Percentiles rank a stretch among this genome's conserved stretches.
These are phyloP conservation scores for Proteles cristata DNA, from an alignment of 2,113 vertebrate genomes.

Conservation along the genomic window DNA sequence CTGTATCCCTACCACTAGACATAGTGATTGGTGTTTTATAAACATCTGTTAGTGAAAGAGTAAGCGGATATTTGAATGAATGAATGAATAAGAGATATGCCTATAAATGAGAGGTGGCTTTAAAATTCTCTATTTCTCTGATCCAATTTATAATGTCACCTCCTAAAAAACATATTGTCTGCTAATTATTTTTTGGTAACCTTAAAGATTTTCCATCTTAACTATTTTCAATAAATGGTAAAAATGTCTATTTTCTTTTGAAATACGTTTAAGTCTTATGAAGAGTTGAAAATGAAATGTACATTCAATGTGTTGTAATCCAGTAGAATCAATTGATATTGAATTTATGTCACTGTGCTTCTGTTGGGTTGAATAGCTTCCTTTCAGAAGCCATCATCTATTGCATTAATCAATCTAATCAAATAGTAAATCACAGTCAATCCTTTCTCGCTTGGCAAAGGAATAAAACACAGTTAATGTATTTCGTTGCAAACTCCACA, in stretches of 20 bases:
- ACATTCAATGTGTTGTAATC: not conserved
- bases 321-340: constrained; percentile 21
- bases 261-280: not conserved
- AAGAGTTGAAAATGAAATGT: constrained; percentile 34
- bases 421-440: not conserved
- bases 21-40: not conserved
- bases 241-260: constrained; percentile 4
- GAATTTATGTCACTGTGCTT: constrained; percentile 5
- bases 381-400: constrained; percentile 32
- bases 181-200: constrained; percentile 11
- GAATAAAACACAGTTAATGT: not conserved
- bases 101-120: not conserved
- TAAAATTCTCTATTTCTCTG: not conserved
- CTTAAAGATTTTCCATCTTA: not conserved
- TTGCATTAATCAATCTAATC: constrained; percentile 49
- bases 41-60: not conserved
- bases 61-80: not conserved
- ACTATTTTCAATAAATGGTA: not conserved
- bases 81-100: not conserved
- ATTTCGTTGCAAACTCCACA: not conserved
- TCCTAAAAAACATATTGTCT: not conserved
- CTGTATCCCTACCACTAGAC: fast-evolving
- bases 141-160: not conserved
- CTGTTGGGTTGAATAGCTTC: constrained; percentile 28
- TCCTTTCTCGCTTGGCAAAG: constrained; percentile 19